Conservation (phyloP, 2,888 invertebrate genomes). For the Phortica magna region DNA sequence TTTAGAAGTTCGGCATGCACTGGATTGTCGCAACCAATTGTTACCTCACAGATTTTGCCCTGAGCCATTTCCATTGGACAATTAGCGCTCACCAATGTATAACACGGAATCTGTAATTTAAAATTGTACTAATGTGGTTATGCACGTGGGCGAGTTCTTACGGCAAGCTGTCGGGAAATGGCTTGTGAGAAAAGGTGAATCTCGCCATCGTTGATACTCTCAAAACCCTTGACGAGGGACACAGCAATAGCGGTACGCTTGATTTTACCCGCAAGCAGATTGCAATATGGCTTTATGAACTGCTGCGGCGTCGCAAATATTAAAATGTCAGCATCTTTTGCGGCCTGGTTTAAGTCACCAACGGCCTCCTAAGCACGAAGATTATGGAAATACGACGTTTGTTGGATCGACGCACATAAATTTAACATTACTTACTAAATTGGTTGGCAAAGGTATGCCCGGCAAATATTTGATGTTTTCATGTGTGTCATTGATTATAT, state of each 20-base stretch:
- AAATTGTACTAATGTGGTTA: background rate
- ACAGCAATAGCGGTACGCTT: constrained; percentile 93
- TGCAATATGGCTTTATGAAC: constrained; percentile 91
- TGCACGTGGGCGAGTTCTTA: constrained; percentile 29
- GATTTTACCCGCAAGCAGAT: constrained; percentile 89
- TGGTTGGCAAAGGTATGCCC: constrained; percentile 56
- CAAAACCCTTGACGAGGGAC: constrained; percentile 97
- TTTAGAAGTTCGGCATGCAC: constrained; percentile 87
- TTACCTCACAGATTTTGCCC: constrained; percentile 98
- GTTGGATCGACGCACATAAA: background rate
- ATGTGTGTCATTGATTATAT: constrained; percentile 61
- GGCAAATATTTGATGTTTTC: constrained; percentile 68
- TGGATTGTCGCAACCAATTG: constrained; percentile 92
- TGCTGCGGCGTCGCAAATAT: constrained; percentile 99
- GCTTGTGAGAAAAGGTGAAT: constrained; percentile 96
- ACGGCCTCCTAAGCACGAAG: constrained; percentile 86
- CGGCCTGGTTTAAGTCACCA: constrained; percentile 92
- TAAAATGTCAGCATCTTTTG: constrained; percentile 92
- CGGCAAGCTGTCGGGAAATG: constrained; percentile 87
- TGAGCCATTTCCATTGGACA: constrained; percentile 97
- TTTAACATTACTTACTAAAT: constrained; percentile 54
- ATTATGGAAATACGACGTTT: constrained; percentile 44
- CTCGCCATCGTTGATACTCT: constrained; percentile 89
- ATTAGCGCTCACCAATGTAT: constrained; percentile 98
- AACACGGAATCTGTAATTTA: constrained; percentile 86